Percentiles rank a stretch among this genome's conserved stretches.
Conservation (phyloP, 2,113 vertebrate species). For the Bos indicus region DNA sequence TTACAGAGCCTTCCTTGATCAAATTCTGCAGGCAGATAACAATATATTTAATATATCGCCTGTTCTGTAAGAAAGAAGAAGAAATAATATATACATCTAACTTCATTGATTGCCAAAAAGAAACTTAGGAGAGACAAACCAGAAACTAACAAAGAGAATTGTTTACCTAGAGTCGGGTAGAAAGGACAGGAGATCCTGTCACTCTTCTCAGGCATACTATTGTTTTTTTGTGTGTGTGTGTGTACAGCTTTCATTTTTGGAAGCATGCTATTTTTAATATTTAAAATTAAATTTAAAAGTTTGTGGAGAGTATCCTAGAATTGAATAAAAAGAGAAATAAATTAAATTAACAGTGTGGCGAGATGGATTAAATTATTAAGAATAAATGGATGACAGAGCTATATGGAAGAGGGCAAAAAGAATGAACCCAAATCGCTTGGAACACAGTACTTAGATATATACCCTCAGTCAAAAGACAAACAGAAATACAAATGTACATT, state of each 20-base stretch:
- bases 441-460: not conserved
- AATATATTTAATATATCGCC: not conserved
- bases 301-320: not conserved
- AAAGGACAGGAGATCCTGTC: not conserved
- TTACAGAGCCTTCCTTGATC: not conserved
- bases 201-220: not conserved
- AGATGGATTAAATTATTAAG: no score
- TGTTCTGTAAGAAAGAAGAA: not conserved
- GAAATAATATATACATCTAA: not conserved
- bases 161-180: not conserved
- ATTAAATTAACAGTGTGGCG: not conserved
- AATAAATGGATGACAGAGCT: not conserved
- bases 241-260: not conserved
- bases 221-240: not conserved
- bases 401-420: not conserved
- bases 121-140: not conserved
- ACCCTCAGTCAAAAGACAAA: not conserved
- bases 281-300: not conserved
- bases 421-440: not conserved
- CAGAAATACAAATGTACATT: not conserved
- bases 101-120: not conserved
- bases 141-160: not conserved
- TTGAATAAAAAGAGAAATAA: not conserved
- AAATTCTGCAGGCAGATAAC: not conserved
- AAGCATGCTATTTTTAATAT: not conserved